Evolutionary conservation across 2,888 invertebrate genomes (phyloP), one percentile per base, ranked within the genome.

Genomic region (Beris morrisii): DNA sequence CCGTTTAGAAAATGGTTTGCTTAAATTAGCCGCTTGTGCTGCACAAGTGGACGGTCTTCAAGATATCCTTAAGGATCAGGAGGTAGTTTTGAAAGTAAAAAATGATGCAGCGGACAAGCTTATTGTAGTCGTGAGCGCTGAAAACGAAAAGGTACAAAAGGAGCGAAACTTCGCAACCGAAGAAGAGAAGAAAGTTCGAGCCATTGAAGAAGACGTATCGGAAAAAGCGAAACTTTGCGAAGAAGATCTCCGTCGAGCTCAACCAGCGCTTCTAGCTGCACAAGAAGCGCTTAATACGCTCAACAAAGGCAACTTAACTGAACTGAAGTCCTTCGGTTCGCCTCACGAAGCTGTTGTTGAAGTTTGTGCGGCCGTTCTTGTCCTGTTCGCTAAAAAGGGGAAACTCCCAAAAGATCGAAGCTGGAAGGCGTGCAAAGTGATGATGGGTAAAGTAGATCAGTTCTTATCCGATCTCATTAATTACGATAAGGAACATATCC

Each of bases 401-500:
- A 93, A 93, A 80, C 84, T 96, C 64, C 93, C 96, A 0, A 92
- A 93, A 83, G 97, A 97, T 77, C 85, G 91, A 70, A 92, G 91
- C 31, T 97, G 97, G 97, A 96, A 95, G 77, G 87, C 90, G 15
- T 90, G 91, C 72, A 95, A 96, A 82, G 85, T 84, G 5, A 88
- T 95, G 85, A 97, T 97, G 95, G 88, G 88, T 11, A 93, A 92
- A 80, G 89, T 93, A 3, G 95, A 96, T 80, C 87, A 88, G 72
- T 97, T 97, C 77, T 82, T 97, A 57, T 85, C 88, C 71, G 88
- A 90, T 74, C 83, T 97, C 50, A 86, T 92, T 15, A 89, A 90
- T 77, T 95, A 95, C 74, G 93, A 97, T 76, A 97, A 97, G 76
- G 95, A 96, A 77, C 93, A 95, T 76, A 95, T 97, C 76, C 90